A percentile compares a stretch with the other conserved stretches of the same genome.
Evolutionary conservation across 2,113 vertebrate genomes (phyloP).

Genomic region (Tiliqua scincoides): DNA sequence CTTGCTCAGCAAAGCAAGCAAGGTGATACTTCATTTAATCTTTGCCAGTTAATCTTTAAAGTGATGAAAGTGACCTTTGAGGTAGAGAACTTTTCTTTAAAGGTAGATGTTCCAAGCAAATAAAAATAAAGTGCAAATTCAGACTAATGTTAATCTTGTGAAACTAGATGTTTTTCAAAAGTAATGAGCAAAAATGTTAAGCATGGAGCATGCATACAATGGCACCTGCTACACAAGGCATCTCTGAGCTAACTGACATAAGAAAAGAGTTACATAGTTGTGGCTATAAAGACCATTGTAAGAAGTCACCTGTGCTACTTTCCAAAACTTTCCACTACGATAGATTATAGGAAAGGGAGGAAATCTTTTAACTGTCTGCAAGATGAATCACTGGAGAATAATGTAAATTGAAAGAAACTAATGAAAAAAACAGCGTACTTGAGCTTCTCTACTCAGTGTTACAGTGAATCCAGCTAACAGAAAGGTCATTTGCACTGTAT

Average conservation of each 20-base stretch:
- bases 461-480: neutral
- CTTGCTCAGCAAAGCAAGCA: neutral
- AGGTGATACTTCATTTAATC: slow-evolving; percentile 2
- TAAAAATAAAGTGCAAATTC: neutral
- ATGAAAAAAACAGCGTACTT: neutral
- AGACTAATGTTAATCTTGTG: neutral
- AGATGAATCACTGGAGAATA: neutral
- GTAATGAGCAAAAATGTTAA: neutral
- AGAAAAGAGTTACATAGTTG: neutral
- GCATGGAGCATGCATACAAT: too few relatives aligned
- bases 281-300: neutral
- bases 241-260: neutral
- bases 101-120: neutral
- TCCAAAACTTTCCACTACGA: neutral
- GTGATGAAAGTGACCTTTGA: neutral
- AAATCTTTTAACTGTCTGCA: neutral
- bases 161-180: neutral
- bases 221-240: neutral
- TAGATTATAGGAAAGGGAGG: neutral
- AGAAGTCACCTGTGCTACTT: neutral
- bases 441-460: neutral
- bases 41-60: slow-evolving; percentile 8
- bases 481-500: neutral
- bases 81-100: neutral
- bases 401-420: neutral